Conservation (phyloP, 2,113 vertebrate genomes). For the Colius striatus region DNA sequence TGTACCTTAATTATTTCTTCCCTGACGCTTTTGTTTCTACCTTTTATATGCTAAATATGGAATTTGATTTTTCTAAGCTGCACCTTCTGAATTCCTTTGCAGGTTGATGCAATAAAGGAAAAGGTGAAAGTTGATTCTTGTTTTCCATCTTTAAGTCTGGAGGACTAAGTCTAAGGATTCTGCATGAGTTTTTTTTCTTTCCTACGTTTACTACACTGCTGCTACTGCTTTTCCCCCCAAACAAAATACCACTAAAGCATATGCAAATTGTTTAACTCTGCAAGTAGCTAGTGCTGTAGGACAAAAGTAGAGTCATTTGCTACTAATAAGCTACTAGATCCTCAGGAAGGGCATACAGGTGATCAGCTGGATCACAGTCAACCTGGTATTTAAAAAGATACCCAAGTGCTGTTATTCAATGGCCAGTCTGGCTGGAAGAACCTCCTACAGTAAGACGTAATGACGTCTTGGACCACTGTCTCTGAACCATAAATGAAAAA, state of each 20-base stretch:
- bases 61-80: constrained; percentile 87
- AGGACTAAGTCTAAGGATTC: constrained; percentile 92
- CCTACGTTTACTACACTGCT: constrained; percentile 86
- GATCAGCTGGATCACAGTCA: constrained; percentile 84
- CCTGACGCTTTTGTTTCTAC: constrained; percentile 83
- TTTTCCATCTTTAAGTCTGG: constrained; percentile 97
- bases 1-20: constrained; percentile 77
- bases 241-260: constrained; percentile 88
- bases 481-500: not conserved
- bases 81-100: constrained; percentile 99
- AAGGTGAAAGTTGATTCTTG: constrained; percentile 97
- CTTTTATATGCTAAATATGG: constrained; percentile 85
- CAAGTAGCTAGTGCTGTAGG: constrained; percentile 82
- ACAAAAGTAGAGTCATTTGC: constrained; percentile 78
- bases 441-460: not conserved
- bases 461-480: not conserved
- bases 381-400: not conserved
- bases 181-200: constrained; percentile 92
- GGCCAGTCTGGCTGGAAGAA: not conserved
- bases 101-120: constrained; percentile 96
- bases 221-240: constrained; percentile 86
- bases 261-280: constrained; percentile 83
- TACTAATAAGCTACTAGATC: constrained; percentile 82
- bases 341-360: constrained; percentile 77
- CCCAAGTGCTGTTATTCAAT: not conserved